Evolutionary conservation across 2,113 vertebrate species (phyloP).

Genomic region (Machaerirhynchus nigripectus): DNA sequence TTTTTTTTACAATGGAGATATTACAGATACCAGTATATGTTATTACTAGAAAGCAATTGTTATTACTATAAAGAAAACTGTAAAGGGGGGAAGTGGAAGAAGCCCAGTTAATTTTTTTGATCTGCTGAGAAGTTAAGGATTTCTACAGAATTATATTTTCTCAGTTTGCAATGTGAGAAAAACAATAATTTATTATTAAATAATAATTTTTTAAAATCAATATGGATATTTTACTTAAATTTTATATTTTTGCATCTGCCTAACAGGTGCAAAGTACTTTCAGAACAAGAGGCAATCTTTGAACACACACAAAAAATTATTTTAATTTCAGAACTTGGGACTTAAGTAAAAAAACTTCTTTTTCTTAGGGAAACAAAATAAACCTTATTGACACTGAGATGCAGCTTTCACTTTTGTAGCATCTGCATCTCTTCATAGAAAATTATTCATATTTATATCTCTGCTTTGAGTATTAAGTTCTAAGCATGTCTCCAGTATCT

Average conservation of each 20-base stretch:
- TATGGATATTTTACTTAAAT: neutral
- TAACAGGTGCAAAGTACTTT: neutral
- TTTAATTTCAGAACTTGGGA: neutral
- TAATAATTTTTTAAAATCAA: neutral
- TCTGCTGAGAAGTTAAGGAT: neutral
- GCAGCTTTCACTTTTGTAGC: neutral
- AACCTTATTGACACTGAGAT: neutral
- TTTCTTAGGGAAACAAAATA: neutral
- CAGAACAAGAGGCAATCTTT: neutral
- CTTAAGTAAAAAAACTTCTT: neutral
- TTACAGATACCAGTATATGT: neutral
- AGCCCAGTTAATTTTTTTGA: fast-evolving
- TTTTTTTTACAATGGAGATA: neutral
- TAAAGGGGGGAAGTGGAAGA: neutral
- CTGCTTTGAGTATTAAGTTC: neutral
- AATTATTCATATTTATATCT: neutral
- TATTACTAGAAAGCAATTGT: neutral
- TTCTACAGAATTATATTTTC: neutral
- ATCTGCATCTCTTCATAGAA: neutral
- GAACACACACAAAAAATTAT: neutral
- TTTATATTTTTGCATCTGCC: neutral
- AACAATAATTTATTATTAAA: neutral
- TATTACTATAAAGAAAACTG: neutral
- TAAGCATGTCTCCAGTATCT: neutral
- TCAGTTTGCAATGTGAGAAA: neutral